phyloP scores from a whole-genome alignment of 2,888 invertebrate species.

The Bruchidius siliquastri region DNA sequence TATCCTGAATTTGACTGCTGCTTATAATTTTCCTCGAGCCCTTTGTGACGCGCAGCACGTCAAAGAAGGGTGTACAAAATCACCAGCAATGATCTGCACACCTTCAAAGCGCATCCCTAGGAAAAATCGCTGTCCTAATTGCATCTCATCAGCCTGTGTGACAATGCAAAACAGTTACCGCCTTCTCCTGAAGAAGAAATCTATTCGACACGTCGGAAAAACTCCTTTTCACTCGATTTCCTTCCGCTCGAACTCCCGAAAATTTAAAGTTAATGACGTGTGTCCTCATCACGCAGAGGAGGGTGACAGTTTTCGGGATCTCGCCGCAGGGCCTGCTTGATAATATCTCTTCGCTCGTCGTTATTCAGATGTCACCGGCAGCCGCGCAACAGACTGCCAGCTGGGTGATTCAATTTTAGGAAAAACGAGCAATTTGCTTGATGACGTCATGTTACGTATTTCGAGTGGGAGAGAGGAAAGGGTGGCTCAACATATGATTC shows the following conservation, averaged over 20 bases:
- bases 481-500: background rate
- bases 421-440: background rate
- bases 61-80: background rate
- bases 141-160: background rate
- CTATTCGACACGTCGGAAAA: background rate
- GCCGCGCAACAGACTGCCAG: slow-evolving; percentile 4
- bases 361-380: slow-evolving; percentile 28
- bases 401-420: background rate
- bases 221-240: background rate
- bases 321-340: slow-evolving; percentile 22
- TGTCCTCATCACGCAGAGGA: background rate
- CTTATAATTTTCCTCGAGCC: background rate
- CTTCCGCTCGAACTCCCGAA: background rate
- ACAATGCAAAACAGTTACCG: background rate
- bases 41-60: background rate
- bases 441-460: background rate
- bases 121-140: background rate
- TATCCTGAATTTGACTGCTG: background rate
- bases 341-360: slow-evolving; percentile 29
- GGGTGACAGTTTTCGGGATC: background rate
- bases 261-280: background rate
- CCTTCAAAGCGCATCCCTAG: background rate
- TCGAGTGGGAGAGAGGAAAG: background rate
- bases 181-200: background rate
- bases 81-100: background rate